Evolutionary conservation across 2,888 invertebrate species (phyloP).

Genomic region (Dasysyrphus albostriatus): DNA sequence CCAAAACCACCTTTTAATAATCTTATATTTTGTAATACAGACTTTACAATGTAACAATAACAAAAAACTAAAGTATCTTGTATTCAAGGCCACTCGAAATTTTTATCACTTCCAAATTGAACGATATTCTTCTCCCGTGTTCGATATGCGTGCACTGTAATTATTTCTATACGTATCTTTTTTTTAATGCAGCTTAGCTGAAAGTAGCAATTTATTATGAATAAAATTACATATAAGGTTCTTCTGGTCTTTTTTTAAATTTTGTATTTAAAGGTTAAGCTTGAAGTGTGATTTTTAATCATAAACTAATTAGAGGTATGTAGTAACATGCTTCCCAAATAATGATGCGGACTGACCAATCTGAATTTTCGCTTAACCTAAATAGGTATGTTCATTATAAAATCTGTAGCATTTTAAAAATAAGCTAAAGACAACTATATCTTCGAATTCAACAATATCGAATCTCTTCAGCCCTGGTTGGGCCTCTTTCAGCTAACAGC

Average conservation of each 20-base stretch:
- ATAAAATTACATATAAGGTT: neutral
- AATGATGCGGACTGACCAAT: neutral
- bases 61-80: neutral
- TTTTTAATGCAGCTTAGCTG: slow-evolving; percentile 21
- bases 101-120: slow-evolving; percentile 34
- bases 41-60: neutral
- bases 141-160: slow-evolving; percentile 30
- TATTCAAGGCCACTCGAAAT: slow-evolving; percentile 33
- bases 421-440: too few relatives aligned
- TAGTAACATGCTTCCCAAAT: neutral
- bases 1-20: slow-evolving; percentile 16
- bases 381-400: too few relatives aligned
- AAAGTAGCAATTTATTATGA: neutral
- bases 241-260: neutral
- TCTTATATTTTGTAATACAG: slow-evolving; percentile 35
- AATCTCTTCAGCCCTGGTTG: too few relatives aligned
- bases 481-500: too few relatives aligned
- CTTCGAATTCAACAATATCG: too few relatives aligned
- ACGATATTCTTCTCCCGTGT: slow-evolving; percentile 3
- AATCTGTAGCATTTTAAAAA: too few relatives aligned
- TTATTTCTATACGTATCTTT: slow-evolving; percentile 28
- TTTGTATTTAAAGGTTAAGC: neutral
- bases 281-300: neutral
- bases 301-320: neutral
- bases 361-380: too few relatives aligned